Conservation (phyloP, 2,888 invertebrate species). For the Stenotaenia linearis region DNA sequence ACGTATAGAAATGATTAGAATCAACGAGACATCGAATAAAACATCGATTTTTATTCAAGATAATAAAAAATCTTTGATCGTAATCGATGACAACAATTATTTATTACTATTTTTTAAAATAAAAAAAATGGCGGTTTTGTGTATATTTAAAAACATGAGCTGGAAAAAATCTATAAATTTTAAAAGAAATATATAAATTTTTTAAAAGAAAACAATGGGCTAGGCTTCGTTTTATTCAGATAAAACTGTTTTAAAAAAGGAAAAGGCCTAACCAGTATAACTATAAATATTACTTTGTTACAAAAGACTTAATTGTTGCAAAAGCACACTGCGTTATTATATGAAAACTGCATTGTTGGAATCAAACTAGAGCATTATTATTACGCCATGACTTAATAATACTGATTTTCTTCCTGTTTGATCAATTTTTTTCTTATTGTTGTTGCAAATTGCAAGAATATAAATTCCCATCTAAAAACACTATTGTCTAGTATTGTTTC, state of each 20-base stretch:
- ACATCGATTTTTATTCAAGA: slow-evolving; percentile 7
- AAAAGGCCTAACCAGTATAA: not conserved
- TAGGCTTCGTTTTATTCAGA: not conserved
- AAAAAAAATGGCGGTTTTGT: not conserved
- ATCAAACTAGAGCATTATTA: slow-evolving; percentile 15
- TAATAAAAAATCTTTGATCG: not conserved
- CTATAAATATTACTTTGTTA: slow-evolving; percentile 13
- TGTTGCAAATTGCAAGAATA: not conserved
- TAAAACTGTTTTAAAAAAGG: not conserved
- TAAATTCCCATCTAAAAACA: slow-evolving; percentile 6
- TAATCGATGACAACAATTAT: not conserved
- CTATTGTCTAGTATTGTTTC: slow-evolving; percentile 4
- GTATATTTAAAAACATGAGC: slow-evolving; percentile 3
- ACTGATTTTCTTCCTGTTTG: not conserved
- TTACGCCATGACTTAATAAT: slow-evolving; percentile 2
- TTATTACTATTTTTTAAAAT: not conserved
- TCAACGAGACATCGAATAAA: not conserved
- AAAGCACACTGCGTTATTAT: slow-evolving; percentile 6
- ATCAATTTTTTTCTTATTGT: not conserved
- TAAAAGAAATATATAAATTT: not conserved
- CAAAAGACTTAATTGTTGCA: slow-evolving; percentile 13
- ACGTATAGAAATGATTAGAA: no score
- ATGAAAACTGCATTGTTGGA: slow-evolving; percentile 15
- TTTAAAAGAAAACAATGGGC: not conserved
- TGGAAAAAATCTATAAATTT: not conserved